A percentile compares a stretch with the other conserved stretches of the same genome.
Evolutionary conservation across 2,888 invertebrate genomes (phyloP).

Genomic region (Phytoseiulus persimilis): DNA sequence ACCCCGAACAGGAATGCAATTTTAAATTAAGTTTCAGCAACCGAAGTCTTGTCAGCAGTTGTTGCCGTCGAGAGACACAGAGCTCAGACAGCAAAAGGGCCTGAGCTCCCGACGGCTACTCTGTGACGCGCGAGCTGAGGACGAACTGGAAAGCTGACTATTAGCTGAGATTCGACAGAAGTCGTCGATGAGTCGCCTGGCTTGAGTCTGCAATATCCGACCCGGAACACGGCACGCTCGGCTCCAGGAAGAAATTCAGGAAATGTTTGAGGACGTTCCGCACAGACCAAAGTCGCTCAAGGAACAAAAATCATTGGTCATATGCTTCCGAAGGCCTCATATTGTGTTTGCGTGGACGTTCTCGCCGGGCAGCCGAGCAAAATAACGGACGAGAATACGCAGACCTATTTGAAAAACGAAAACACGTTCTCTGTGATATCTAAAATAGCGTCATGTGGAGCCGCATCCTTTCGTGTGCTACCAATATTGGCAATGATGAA

Average conservation of each 20-base stretch:
- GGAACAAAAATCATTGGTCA: not conserved
- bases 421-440: not conserved
- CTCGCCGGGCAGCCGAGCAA: not conserved
- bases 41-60: not conserved
- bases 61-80: not conserved
- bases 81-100: not conserved
- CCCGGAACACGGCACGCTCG: not conserved
- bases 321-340: not conserved
- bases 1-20: not conserved
- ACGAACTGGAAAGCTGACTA: not conserved
- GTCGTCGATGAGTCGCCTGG: not conserved
- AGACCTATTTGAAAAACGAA: not conserved
- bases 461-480: not conserved
- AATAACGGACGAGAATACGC: not conserved
- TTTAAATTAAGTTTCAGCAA: not conserved
- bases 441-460: not conserved
- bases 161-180: not conserved
- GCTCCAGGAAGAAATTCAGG: not conserved
- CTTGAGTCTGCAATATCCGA: not conserved
- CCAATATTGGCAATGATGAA: not conserved
- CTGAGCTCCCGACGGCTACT: not conserved
- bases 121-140: not conserved
- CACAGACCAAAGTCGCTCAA: not conserved
- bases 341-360: not conserved
- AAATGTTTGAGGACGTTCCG: not conserved